phyloP scores from a whole-genome alignment of 2,113 vertebrate species.

The Crotalus horridus region DNA sequence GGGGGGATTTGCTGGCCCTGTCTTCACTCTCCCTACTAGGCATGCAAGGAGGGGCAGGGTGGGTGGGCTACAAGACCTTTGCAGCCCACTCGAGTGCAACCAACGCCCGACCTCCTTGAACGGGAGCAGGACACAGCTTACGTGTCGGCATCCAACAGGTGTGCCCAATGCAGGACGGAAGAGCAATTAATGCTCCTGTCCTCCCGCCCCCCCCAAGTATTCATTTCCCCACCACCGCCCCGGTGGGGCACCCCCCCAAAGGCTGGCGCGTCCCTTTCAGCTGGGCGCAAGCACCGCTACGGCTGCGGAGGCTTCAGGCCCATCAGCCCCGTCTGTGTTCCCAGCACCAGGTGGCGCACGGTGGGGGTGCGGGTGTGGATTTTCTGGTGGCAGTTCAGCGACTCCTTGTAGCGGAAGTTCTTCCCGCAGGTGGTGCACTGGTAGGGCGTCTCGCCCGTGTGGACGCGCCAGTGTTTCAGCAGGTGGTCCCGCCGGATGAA shows the following conservation, averaged over 20 bases:
- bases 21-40: neutral
- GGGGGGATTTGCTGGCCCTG: neutral
- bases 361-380: slow-evolving; percentile 69
- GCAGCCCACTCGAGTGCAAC: slow-evolving; percentile 21
- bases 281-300: slow-evolving; percentile 31
- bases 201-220: slow-evolving; percentile 28
- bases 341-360: slow-evolving; percentile 29
- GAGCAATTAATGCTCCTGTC: neutral
- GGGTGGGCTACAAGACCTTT: neutral
- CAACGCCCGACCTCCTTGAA: neutral
- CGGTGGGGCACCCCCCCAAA: neutral
- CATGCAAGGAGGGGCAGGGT: neutral
- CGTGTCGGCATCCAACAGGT: neutral
- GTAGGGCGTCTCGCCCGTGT: slow-evolving; percentile 79
- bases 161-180: neutral
- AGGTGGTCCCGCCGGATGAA: slow-evolving; percentile 89
- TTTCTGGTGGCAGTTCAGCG: slow-evolving; percentile 77
- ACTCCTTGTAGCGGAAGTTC: slow-evolving; percentile 79
- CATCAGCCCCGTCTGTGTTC: slow-evolving; percentile 21
- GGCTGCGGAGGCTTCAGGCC: slow-evolving; percentile 58
- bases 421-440: slow-evolving; percentile 74
- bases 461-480: slow-evolving; percentile 88
- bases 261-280: neutral
- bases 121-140: slow-evolving; percentile 4
- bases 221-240: slow-evolving; percentile 37